Evolutionary conservation across 1,140 invertebrate genomes (phyloP), one percentile per base, ranked within the genome.

Genomic region (Meloidogyne exigua): DNA sequence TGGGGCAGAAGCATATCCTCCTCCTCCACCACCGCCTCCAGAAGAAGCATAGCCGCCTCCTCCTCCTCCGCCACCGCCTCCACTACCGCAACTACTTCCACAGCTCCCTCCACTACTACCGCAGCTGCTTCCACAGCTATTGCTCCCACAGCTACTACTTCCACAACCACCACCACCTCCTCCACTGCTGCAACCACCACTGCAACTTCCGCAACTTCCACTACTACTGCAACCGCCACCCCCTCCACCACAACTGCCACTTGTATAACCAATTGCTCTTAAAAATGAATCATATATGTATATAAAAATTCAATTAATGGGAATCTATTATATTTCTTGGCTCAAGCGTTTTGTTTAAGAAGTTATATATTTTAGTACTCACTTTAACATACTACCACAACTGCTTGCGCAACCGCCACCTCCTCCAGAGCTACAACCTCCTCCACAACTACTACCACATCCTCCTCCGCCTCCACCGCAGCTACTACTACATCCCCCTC

Each of bases 401-500:
- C 49, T 57, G 18, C 49, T 57, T n/a, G 18, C 49, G 49, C 66
- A 32, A 23, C 66, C 66, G 15, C 66, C 21, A 23, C 28, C 36
- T 32, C 66, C 36, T 32, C 66, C 66, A n/a, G 28, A 67, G 21
- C 66, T 67, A 42, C 66, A 13, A 18, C 66, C 66, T 32, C 66
- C 66, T 18, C 66, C n/a, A 67, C 66, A 25, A 7, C 66, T 21
- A 42, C 66, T 42, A 32, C 66, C 9, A 5, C 66, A 18, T 9
- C 66, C 66, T 7, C 66, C 66, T 0, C 66, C 28, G 0, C 63
- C 10, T 4, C 63, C 10, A 7, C 63, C 63, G 9, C 63, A 23
- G 11, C 63, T 11, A 10, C 63, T 11, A 32, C 63, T 10, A 65
- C 63, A 4, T 10, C 63, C 63, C 11, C 36, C 36, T 10, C 65